phyloP scores from a whole-genome alignment of 2,888 invertebrate species.

The Agrotis clavis region DNA sequence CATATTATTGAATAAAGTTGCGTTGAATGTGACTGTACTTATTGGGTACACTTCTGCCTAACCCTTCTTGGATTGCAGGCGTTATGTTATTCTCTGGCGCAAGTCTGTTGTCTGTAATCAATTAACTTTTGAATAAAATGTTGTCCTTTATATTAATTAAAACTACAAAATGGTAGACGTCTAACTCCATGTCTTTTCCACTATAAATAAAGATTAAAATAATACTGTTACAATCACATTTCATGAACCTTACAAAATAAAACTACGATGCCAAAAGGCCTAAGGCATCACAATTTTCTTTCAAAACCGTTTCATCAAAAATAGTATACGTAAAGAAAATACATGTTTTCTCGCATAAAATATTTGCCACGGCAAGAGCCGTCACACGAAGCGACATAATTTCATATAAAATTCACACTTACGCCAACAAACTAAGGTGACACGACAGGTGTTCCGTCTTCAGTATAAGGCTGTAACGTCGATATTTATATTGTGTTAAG shows the following conservation, averaged over 20 bases:
- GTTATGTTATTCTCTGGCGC: too few relatives aligned
- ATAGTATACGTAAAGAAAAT: slow-evolving; percentile 7
- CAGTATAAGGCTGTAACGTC: slow-evolving; percentile 18
- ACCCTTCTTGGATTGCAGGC: too few relatives aligned
- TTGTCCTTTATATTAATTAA: not conserved
- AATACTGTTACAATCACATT: not conserved
- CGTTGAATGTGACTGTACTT: too few relatives aligned
- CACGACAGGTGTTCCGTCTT: slow-evolving; percentile 50
- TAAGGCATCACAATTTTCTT: not conserved
- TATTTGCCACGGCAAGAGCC: slow-evolving; percentile 29
- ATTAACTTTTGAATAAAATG: not conserved
- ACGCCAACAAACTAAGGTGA: slow-evolving; percentile 32
- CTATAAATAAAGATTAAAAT: not conserved
- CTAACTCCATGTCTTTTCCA: not conserved
- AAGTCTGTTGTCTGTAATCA: not conserved
- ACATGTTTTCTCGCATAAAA: slow-evolving; percentile 34
- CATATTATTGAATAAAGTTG: too few relatives aligned
- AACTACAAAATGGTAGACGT: not conserved
- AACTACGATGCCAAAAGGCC: too few relatives aligned
- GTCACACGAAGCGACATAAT: slow-evolving; percentile 43
- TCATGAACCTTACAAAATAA: too few relatives aligned
- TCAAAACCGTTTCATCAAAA: not conserved
- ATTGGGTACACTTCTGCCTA: too few relatives aligned
- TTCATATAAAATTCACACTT: slow-evolving; percentile 62
- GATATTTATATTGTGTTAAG: slow-evolving; percentile 52